Percentiles rank a stretch among this genome's conserved stretches.
phyloP scores from a whole-genome alignment of 2,113 vertebrate genomes.

The Myocastor coypus region DNA sequence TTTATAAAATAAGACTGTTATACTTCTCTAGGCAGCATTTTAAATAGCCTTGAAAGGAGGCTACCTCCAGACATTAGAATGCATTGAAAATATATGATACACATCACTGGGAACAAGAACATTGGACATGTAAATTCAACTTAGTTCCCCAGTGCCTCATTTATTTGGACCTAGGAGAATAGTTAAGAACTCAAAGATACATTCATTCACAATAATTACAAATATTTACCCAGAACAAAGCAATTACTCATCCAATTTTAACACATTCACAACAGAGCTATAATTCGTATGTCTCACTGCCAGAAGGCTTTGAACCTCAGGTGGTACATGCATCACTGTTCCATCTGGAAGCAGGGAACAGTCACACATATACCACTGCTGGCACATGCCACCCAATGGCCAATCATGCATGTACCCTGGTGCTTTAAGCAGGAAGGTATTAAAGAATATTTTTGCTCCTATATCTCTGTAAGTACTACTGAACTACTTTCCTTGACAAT shows the following conservation, averaged over 20 bases:
- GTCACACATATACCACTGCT: no score
- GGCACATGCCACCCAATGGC: neutral
- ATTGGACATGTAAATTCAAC: neutral
- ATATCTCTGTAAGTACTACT: neutral
- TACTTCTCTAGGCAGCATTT: slow-evolving; percentile 32
- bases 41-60: slow-evolving; percentile 33
- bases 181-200: slow-evolving; percentile 9
- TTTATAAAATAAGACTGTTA: neutral
- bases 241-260: neutral
- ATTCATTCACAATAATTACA: neutral
- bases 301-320: neutral
- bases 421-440: neutral
- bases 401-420: neutral
- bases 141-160: neutral
- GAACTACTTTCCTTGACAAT: neutral
- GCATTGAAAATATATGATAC: neutral
- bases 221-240: slow-evolving; percentile 38
- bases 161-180: slow-evolving; percentile 25
- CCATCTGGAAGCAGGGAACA: neutral
- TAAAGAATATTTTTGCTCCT: slow-evolving; percentile 25
- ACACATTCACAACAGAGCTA: neutral
- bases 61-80: neutral
- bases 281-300: neutral
- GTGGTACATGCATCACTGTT: neutral
- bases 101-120: slow-evolving; percentile 3